Percentiles rank a stretch among this genome's conserved stretches.
Evolutionary conservation across 2,888 invertebrate species (phyloP).

Genomic region (Hirtodrosophila trivittata): DNA sequence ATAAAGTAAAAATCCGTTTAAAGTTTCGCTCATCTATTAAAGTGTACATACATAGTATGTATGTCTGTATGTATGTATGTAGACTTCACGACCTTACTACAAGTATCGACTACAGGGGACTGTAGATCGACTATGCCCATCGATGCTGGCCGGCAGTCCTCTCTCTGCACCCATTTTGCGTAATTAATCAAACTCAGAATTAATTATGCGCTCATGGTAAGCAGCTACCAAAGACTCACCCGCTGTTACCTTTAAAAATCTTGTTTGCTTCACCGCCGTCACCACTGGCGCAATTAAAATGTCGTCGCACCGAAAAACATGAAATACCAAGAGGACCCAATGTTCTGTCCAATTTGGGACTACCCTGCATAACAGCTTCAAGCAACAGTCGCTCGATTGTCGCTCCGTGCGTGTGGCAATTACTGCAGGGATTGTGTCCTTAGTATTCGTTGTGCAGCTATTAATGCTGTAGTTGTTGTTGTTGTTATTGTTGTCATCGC

Average conservation of each 20-base stretch:
- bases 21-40: no score
- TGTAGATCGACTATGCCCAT: no score
- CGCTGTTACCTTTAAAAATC: conserved; percentile 16
- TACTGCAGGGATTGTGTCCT: conserved; percentile 32
- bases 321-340: conserved; percentile 12
- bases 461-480: conserved; percentile 4
- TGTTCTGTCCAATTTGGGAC: conserved; percentile 8
- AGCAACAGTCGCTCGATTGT: conserved; percentile 16
- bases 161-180: conserved; percentile 29
- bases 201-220: conserved; percentile 61
- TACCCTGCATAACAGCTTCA: conserved; percentile 7
- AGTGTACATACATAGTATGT: no score
- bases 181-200: conserved; percentile 74
- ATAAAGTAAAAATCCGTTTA: no score
- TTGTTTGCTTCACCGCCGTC: conserved; percentile 9
- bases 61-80: no score
- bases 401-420: conserved; percentile 48
- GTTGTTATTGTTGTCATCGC: conserved; percentile 13
- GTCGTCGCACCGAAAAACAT: conserved; percentile 39
- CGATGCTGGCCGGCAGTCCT: no score
- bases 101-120: no score
- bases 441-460: conserved; percentile 9
- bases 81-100: no score
- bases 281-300: conserved; percentile 59
- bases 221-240: conserved; percentile 12